Conservation (phyloP, 1,140 invertebrate species). For the Pseudomyrmex dendroicus region DNA sequence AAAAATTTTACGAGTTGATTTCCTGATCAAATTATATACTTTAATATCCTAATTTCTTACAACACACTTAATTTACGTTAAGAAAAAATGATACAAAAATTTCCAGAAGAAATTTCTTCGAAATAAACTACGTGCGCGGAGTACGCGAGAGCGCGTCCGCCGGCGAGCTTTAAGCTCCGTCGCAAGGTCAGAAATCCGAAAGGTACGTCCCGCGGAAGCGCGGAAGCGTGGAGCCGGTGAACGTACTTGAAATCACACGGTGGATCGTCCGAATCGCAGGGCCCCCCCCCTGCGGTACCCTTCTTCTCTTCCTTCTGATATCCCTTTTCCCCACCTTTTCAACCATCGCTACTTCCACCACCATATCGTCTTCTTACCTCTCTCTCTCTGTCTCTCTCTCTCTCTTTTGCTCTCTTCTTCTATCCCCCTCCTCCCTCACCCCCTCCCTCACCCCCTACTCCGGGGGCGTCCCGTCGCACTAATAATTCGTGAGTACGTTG, state of each 20-base stretch:
- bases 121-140: neutral
- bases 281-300: slow-evolving; percentile 57
- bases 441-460: slow-evolving; percentile 51
- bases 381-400: too few relatives aligned
- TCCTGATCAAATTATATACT: too few relatives aligned
- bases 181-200: slow-evolving; percentile 54
- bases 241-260: slow-evolving; percentile 73
- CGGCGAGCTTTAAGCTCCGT: slow-evolving; percentile 17
- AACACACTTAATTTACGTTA: neutral
- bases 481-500: slow-evolving; percentile 80
- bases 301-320: slow-evolving; percentile 30
- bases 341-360: slow-evolving; percentile 56
- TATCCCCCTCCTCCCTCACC: too few relatives aligned
- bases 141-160: neutral
- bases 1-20: neutral
- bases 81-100: neutral
- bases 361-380: slow-evolving; percentile 40
- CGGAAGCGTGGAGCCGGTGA: slow-evolving; percentile 71
- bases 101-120: too few relatives aligned
- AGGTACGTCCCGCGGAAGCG: slow-evolving; percentile 59
- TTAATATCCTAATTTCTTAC: too few relatives aligned
- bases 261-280: slow-evolving; percentile 68
- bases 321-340: slow-evolving; percentile 27
- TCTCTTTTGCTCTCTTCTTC: too few relatives aligned
- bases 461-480: slow-evolving; percentile 74